Evolutionary conservation across 2,888 invertebrate genomes (phyloP).

Genomic region (Hartigia nigra): DNA sequence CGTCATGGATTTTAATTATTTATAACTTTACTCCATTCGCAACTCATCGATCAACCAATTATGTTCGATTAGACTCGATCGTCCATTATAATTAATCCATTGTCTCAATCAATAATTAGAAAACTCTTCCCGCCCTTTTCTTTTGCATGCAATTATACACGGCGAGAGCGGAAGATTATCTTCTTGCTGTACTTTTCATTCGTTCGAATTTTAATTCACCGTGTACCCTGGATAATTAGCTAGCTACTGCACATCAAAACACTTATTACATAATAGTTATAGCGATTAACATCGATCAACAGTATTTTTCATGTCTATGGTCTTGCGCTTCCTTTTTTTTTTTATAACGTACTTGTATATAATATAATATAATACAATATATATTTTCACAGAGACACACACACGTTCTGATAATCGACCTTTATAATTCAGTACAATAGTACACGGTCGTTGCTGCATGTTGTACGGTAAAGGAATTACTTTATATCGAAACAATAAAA

Average conservation of each 20-base stretch:
- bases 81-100: conserved; percentile 21
- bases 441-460: background rate
- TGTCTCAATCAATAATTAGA: conserved; percentile 26
- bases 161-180: background rate
- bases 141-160: background rate
- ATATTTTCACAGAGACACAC: background rate
- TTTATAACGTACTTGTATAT: conserved; percentile 12
- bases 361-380: conserved; percentile 19
- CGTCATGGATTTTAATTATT: background rate
- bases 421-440: background rate
- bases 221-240: background rate
- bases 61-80: background rate
- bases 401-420: background rate
- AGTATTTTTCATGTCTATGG: conserved; percentile 16
- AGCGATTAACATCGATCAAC: conserved; percentile 42
- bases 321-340: background rate
- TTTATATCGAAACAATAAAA: background rate
- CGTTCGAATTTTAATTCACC: background rate
- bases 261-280: conserved; percentile 37
- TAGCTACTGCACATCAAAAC: conserved; percentile 42
- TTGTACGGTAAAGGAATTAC: background rate
- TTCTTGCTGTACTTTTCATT: background rate
- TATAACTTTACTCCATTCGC: background rate
- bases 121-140: background rate
- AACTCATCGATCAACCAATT: background rate